These are phyloP conservation scores for Ochotona curzoniae DNA, from an alignment of 2,113 vertebrate genomes.

Conservation along the genomic window DNA sequence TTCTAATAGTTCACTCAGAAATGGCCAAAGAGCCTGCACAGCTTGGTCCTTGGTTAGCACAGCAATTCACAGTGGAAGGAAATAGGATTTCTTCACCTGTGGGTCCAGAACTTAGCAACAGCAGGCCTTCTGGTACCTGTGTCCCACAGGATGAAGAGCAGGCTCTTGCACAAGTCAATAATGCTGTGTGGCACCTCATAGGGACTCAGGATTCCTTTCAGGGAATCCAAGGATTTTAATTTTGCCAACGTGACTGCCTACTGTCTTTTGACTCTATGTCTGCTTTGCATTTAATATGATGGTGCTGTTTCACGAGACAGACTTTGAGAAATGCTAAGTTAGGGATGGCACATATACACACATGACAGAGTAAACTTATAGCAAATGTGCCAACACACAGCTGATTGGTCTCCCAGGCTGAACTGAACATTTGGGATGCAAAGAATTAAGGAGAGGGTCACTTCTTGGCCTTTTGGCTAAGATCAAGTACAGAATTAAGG, in stretches of 20 bases:
- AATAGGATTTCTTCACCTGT: not conserved
- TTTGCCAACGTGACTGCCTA: constrained; percentile 1
- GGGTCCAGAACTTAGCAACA: not conserved
- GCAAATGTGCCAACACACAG: not conserved
- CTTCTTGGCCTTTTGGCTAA: too few species aligned
- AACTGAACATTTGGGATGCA: not conserved
- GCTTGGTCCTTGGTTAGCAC: not conserved
- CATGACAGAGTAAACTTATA: not conserved
- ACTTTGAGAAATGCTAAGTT: not conserved
- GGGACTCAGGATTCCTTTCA: not conserved
- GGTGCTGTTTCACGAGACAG: not conserved
- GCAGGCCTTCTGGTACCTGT: not conserved
- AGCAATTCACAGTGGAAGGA: not conserved
- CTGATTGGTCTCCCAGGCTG: not conserved
- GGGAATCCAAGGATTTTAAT: not conserved
- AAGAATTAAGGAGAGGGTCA: not conserved
- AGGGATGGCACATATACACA: not conserved
- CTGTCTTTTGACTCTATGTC: not conserved
- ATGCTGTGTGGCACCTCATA: not conserved
- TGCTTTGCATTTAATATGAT: not conserved
- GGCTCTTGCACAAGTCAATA: not conserved
- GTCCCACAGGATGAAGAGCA: not conserved
- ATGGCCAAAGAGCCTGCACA: not conserved
- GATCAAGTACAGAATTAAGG: not conserved
- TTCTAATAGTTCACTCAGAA: constrained; percentile 27